Percentiles rank a stretch among this genome's conserved stretches.
phyloP scores from a whole-genome alignment of 2,113 vertebrate species.

The Rafetus swinhoei region DNA sequence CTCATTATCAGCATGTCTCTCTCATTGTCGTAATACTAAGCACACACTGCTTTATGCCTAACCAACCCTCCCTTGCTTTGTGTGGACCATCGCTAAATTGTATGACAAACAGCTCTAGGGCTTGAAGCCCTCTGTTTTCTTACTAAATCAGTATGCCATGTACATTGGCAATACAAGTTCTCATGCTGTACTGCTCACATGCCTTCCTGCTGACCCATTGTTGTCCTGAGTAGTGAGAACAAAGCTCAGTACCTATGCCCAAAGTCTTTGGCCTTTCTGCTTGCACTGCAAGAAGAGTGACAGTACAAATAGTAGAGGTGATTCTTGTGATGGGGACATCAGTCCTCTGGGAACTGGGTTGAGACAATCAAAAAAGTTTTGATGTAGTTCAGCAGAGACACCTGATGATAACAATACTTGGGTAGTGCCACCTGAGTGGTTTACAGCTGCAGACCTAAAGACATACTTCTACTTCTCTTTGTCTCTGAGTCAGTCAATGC shows the following conservation, averaged over 20 bases:
- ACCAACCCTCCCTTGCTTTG: neutral
- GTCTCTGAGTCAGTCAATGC: neutral
- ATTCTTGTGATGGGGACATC: neutral
- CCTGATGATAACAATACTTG: neutral
- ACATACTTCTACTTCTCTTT: neutral
- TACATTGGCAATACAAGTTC: neutral
- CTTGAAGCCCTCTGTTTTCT: neutral
- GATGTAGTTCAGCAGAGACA: neutral
- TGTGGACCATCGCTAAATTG: neutral
- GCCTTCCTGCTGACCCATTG: neutral
- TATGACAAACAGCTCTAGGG: neutral
- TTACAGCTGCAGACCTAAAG: neutral
- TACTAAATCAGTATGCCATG: neutral
- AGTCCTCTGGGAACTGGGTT: neutral
- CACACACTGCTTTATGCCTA: neutral
- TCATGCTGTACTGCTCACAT: neutral
- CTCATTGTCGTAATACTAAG: neutral
- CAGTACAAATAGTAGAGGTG: neutral
- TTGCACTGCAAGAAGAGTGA: neutral
- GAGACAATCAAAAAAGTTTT: neutral
- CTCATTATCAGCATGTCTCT: neutral
- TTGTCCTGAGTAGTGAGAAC: neutral
- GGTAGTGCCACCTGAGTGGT: neutral
- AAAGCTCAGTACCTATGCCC: neutral
- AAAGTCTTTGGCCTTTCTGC: neutral